Percentiles rank a stretch among this genome's conserved stretches.
Conservation (phyloP, 2,113 vertebrate species). For the Gopherus flavomarginatus region DNA sequence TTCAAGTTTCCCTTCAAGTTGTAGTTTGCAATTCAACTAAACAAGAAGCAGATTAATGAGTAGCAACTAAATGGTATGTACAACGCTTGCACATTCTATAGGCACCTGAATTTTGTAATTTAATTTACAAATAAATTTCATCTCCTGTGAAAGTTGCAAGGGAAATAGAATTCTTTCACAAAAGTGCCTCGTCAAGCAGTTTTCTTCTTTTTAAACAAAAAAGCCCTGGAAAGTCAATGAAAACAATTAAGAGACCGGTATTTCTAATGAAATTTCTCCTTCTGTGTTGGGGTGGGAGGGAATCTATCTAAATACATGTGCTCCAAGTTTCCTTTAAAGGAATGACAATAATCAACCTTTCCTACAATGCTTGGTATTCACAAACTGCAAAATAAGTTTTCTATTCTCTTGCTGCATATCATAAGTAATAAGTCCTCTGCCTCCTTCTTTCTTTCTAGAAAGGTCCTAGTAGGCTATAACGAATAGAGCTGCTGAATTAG, state of each 20-base stretch:
- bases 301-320: slow-evolving; percentile 51
- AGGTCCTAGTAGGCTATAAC: slow-evolving; percentile 49
- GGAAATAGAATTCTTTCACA: slow-evolving; percentile 43
- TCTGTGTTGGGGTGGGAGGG: slow-evolving; percentile 32
- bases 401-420: slow-evolving; percentile 18
- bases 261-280: slow-evolving; percentile 23
- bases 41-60: slow-evolving; percentile 64
- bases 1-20: slow-evolving; percentile 44
- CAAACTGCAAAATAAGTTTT: slow-evolving; percentile 30
- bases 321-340: slow-evolving; percentile 67
- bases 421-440: background rate
- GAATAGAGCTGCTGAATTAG: slow-evolving; percentile 62
- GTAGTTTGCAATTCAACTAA: slow-evolving; percentile 23
- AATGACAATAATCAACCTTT: slow-evolving; percentile 24
- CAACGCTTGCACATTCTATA: background rate
- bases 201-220: background rate
- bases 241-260: slow-evolving; percentile 12
- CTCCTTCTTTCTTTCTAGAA: slow-evolving; percentile 78
- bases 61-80: slow-evolving; percentile 53
- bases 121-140: slow-evolving; percentile 9
- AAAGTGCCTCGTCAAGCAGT: background rate
- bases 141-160: slow-evolving; percentile 23
- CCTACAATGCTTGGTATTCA: slow-evolving; percentile 33
- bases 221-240: background rate
- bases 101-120: slow-evolving; percentile 44